phyloP scores from a whole-genome alignment of 2,888 invertebrate species.

The Drosophila siamana region DNA sequence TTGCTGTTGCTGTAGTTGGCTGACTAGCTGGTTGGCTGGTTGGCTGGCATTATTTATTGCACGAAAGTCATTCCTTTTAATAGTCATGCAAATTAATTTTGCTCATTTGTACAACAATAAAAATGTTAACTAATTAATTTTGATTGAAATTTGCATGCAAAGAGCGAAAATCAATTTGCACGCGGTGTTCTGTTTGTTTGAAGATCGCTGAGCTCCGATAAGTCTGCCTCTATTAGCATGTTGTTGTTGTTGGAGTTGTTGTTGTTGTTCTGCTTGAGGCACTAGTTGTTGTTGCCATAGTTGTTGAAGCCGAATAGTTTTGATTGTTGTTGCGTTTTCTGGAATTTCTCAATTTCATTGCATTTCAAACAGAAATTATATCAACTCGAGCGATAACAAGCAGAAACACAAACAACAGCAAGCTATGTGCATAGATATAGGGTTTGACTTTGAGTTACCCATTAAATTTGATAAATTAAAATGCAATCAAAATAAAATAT shows the following conservation, averaged over 20 bases:
- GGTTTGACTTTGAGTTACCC: constrained; percentile 8
- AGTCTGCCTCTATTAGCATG: constrained; percentile 42
- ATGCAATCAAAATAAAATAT: too few relatives aligned
- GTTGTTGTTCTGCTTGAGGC: neutral
- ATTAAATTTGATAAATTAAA: neutral
- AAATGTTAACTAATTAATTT: constrained; percentile 84
- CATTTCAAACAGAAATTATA: constrained; percentile 34
- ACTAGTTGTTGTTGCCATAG: constrained; percentile 8
- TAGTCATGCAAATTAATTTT: constrained; percentile 83
- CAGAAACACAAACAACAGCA: constrained; percentile 9
- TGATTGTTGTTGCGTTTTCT: constrained; percentile 24
- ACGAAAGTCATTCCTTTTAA: constrained; percentile 82
- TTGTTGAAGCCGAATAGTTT: constrained; percentile 4
- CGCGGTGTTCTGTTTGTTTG: constrained; percentile 53
- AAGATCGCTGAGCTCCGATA: constrained; percentile 55
- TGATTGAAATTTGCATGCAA: constrained; percentile 84
- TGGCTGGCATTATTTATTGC: constrained; percentile 72
- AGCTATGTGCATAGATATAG: neutral
- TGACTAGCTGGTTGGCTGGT: constrained; percentile 26
- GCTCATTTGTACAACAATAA: constrained; percentile 84
- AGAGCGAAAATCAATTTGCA: constrained; percentile 82
- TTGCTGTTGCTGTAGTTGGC: constrained; percentile 38
- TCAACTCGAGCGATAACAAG: constrained; percentile 35
- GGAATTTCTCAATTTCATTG: constrained; percentile 46
- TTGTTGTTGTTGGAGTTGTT: constrained; percentile 23